These are phyloP conservation scores for Leuciscus waleckii DNA, from an alignment of 2,797 vertebrate genomes.

Conservation along the genomic window DNA sequence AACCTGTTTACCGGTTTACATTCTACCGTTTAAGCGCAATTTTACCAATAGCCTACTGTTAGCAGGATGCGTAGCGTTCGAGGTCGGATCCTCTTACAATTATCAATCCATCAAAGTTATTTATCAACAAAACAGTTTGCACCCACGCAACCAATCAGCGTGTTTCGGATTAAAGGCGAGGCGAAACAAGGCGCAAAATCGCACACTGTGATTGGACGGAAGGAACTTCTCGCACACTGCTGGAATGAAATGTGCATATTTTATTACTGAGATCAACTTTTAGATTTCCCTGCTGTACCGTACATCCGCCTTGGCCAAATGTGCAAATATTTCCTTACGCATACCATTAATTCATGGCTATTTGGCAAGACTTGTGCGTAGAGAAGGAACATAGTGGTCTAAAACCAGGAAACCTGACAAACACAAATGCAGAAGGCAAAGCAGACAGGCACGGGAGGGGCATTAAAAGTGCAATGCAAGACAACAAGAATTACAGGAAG, in stretches of 20 bases:
- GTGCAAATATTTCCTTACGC: neutral
- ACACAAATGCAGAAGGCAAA: conserved; percentile 39
- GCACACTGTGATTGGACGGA: conserved; percentile 12
- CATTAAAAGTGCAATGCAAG: conserved; percentile 66
- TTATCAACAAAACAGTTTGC: conserved; percentile 52
- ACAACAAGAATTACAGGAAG: conserved; percentile 84
- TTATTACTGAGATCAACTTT: neutral
- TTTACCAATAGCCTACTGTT: conserved; percentile 24
- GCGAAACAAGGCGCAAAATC: conserved; percentile 3
- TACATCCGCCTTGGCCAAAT: no score
- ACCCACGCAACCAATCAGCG: conserved; percentile 40
- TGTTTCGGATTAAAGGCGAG: conserved; percentile 7
- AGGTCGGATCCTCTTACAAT: conserved; percentile 18
- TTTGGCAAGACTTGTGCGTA: neutral
- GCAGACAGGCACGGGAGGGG: conserved; percentile 62
- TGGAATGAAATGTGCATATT: conserved; percentile 40
- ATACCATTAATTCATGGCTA: neutral
- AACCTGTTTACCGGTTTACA: conserved; percentile 8
- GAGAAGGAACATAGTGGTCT: neutral
- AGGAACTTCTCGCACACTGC: conserved; percentile 30
- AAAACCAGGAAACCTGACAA: conserved; percentile 53
- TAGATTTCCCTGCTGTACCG: no score
- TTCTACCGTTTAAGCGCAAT: neutral
- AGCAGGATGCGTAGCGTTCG: conserved; percentile 39
- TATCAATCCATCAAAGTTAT: conserved; percentile 50